Evolutionary conservation across 2,888 invertebrate species (phyloP).

Genomic region (Brachyopa scutellaris): DNA sequence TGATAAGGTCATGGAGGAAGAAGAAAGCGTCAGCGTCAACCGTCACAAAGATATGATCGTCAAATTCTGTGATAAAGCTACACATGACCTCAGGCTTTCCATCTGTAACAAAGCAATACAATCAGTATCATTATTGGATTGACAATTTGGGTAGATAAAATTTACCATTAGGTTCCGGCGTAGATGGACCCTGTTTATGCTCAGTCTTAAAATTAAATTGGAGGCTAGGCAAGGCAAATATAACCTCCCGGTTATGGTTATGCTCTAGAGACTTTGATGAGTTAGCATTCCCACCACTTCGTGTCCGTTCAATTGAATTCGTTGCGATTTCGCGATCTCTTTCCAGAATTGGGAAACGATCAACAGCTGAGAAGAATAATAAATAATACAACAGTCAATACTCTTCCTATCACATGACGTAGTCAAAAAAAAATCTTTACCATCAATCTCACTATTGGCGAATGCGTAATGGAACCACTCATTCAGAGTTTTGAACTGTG

Average conservation of each 20-base stretch:
- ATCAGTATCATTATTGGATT: not conserved
- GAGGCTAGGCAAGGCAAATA: slow-evolving; percentile 96
- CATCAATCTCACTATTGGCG: slow-evolving; percentile 96
- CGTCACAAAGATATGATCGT: slow-evolving; percentile 98
- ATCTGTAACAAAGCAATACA: slow-evolving; percentile 81
- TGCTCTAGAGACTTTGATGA: slow-evolving; percentile 88
- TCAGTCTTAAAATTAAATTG: slow-evolving; percentile 96
- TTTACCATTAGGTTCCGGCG: slow-evolving; percentile 86
- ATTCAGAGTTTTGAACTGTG: slow-evolving; percentile 95
- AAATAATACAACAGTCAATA: not conserved
- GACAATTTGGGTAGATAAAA: not conserved
- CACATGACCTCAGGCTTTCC: slow-evolving; percentile 95
- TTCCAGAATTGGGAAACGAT: slow-evolving; percentile 94
- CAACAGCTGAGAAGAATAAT: slow-evolving; percentile 86
- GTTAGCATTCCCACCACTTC: slow-evolving; percentile 79
- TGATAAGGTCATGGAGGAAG: slow-evolving; percentile 98
- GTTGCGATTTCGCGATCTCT: slow-evolving; percentile 86
- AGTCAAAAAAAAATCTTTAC: slow-evolving; percentile 84
- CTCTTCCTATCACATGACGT: too few species aligned
- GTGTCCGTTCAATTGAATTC: slow-evolving; percentile 84
- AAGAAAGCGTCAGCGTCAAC: slow-evolving; percentile 99
- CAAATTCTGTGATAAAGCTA: slow-evolving; percentile 99
- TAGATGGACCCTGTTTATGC: slow-evolving; percentile 90
- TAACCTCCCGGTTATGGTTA: slow-evolving; percentile 95
- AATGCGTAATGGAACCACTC: slow-evolving; percentile 99